Evolutionary conservation across 2,113 vertebrate species (phyloP).

Genomic region (Colaptes auratus): DNA sequence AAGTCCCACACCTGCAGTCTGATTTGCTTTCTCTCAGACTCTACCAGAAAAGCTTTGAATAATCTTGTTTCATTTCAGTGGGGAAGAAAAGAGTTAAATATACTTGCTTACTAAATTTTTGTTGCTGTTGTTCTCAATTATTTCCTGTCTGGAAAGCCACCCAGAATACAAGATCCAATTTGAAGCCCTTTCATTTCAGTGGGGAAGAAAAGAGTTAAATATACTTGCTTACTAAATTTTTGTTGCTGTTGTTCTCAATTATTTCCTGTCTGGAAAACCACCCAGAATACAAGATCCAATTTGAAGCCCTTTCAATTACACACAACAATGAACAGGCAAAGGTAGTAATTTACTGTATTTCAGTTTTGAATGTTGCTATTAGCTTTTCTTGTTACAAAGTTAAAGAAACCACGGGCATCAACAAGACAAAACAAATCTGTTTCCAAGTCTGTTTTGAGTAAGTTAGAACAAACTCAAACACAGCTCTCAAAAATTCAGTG

Average conservation of each 20-base stretch:
- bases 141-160: conserved; percentile 17
- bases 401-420: background rate
- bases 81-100: conserved; percentile 14
- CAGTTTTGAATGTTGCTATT: conserved; percentile 32
- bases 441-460: background rate
- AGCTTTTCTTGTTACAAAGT: conserved; percentile 41
- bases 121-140: conserved; percentile 18
- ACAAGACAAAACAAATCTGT: background rate
- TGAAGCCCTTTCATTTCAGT: conserved; percentile 44
- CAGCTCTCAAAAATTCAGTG: background rate
- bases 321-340: conserved; percentile 48
- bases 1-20: background rate
- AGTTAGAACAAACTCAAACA: background rate
- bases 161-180: conserved; percentile 22
- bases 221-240: background rate
- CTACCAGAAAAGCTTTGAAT: background rate
- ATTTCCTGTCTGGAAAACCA: conserved; percentile 24
- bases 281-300: conserved; percentile 20
- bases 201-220: conserved; percentile 10
- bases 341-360: conserved; percentile 34
- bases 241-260: conserved; percentile 16
- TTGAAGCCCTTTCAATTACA: conserved; percentile 58
- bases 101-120: background rate
- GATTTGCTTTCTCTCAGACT: background rate
- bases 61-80: background rate